Evolutionary conservation across 2,797 vertebrate genomes (phyloP).

Genomic region (Gymnoscopelus braueri): DNA sequence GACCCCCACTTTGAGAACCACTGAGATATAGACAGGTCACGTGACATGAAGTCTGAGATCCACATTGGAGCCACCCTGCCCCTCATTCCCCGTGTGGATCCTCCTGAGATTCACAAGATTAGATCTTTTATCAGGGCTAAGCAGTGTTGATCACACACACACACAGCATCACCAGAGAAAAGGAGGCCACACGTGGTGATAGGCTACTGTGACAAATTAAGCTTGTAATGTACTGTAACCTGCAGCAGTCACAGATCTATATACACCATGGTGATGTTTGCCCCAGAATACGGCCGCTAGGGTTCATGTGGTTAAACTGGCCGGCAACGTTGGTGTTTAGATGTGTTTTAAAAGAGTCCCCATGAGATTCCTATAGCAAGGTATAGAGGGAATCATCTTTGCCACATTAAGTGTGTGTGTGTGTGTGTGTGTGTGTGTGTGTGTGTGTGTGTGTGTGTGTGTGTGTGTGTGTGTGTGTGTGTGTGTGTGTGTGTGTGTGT

Average conservation of each 20-base stretch:
- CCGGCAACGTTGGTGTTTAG: conserved; percentile 69
- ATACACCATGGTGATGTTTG: too few species aligned
- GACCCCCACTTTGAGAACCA: too few species aligned
- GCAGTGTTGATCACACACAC: not conserved
- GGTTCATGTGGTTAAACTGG: too few species aligned
- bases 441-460: not conserved
- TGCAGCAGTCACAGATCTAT: conserved; percentile 56
- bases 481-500: too few species aligned
- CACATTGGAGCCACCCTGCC: too few species aligned
- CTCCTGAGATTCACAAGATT: too few species aligned
- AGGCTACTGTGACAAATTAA: conserved; percentile 48
- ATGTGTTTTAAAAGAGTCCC: conserved; percentile 69
- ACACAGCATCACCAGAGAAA: conserved; percentile 31
- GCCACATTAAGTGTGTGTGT: conserved; percentile 57
- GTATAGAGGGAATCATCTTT: conserved; percentile 57
- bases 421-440: not conserved
- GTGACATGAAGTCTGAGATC: too few species aligned
- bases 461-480: too few species aligned
- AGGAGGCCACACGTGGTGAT: conserved; percentile 38
- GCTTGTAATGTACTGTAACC: conserved; percentile 50
- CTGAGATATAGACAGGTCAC: too few species aligned
- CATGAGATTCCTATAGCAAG: conserved; percentile 52
- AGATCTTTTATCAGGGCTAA: too few species aligned
- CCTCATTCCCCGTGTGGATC: too few species aligned
- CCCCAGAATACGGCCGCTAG: too few species aligned